Conservation (phyloP, 2,797 vertebrate genomes). For the Hippoglossus hippoglossus region DNA sequence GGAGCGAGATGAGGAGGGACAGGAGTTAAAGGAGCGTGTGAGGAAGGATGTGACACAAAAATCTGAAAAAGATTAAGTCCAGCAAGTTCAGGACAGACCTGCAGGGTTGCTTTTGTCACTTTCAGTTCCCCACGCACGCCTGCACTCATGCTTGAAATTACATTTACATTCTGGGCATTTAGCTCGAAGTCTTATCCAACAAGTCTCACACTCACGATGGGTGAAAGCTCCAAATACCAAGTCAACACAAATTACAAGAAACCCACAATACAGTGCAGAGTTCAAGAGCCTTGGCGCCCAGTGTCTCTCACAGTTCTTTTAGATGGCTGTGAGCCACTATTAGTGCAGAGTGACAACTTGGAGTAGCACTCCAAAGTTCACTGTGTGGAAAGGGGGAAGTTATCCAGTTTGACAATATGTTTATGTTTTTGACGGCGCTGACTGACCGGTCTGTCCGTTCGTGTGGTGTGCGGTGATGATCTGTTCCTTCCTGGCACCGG, state of each 20-base stretch:
- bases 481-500: constrained; percentile 63
- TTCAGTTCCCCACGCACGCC: background rate
- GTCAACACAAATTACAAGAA: background rate
- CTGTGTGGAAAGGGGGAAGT: too few species aligned
- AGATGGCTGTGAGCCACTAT: background rate
- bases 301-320: background rate
- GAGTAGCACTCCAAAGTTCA: background rate
- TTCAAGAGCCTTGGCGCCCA: background rate
- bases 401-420: too few species aligned
- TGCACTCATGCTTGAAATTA: constrained; percentile 8
- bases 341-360: background rate
- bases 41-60: constrained; percentile 19
- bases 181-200: background rate
- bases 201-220: constrained; percentile 1
- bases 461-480: constrained; percentile 70
- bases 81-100: constrained; percentile 14
- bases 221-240: background rate
- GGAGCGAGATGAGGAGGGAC: background rate
- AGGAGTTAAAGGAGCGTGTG: background rate
- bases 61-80: background rate
- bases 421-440: background rate
- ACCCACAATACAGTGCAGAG: background rate
- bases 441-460: constrained; percentile 73
- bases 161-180: background rate
- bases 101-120: constrained; percentile 27